A percentile compares a stretch with the other conserved stretches of the same genome.
Conservation (phyloP, 1,140 invertebrate species). For the Drosophila chauvacae region DNA sequence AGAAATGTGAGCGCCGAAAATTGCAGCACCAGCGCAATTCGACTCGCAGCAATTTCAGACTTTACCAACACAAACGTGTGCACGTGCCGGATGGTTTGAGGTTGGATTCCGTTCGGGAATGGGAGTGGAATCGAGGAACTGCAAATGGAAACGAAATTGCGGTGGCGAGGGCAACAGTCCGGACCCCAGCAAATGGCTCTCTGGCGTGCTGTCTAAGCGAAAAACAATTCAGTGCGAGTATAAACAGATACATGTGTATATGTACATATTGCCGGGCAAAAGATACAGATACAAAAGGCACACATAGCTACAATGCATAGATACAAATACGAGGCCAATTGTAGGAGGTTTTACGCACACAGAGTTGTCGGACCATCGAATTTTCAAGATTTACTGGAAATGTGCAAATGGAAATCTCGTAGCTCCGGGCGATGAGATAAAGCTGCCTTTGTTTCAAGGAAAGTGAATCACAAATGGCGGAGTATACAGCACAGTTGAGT, state of each 20-base stretch:
- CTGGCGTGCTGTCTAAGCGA: conserved; percentile 60
- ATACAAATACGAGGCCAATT: conserved; percentile 34
- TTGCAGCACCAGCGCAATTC: conserved; percentile 33
- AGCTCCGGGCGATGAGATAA: conserved; percentile 22
- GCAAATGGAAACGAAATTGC: conserved; percentile 21
- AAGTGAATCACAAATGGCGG: conserved; percentile 22
- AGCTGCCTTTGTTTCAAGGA: conserved; percentile 32
- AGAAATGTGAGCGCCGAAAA: conserved; percentile 24
- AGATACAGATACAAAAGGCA: conserved; percentile 15
- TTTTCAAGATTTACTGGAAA: conserved; percentile 27
- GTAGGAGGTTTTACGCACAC: conserved; percentile 36
- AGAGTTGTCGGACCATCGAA: conserved; percentile 6
- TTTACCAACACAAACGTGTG: conserved; percentile 64
- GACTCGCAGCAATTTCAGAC: conserved; percentile 5
- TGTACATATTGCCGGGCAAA: not conserved
- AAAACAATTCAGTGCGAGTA: conserved; percentile 37
- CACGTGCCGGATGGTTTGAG: conserved; percentile 65
- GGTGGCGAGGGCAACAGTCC: conserved; percentile 44
- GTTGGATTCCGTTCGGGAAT: conserved; percentile 9
- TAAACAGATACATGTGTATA: conserved; percentile 42
- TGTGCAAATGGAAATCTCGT: conserved; percentile 33
- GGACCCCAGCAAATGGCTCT: conserved; percentile 24
- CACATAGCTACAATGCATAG: not conserved
- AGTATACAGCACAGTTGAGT: not conserved
- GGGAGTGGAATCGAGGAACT: conserved; percentile 4